Evolutionary conservation across 2,888 invertebrate species (phyloP).

Genomic region (Mythimna albipuncta): DNA sequence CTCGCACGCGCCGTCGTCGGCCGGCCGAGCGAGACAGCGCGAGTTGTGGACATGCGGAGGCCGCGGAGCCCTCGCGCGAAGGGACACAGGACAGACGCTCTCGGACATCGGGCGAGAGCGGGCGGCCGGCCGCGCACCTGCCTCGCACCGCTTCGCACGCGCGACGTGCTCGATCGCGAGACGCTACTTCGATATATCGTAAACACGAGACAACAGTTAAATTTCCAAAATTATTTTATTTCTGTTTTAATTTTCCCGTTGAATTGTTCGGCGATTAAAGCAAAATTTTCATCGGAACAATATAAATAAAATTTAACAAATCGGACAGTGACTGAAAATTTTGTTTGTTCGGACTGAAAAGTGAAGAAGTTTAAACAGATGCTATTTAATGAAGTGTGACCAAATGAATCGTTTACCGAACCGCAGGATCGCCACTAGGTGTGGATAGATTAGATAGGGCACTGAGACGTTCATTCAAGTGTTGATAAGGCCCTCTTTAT

Average conservation of each 20-base stretch:
- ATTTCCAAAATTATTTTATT: constrained; percentile 67
- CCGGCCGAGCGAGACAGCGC: constrained; percentile 88
- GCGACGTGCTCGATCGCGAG: constrained; percentile 86
- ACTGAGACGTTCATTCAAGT: constrained; percentile 86
- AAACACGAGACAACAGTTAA: constrained; percentile 80
- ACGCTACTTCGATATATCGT: constrained; percentile 77
- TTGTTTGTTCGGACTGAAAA: constrained; percentile 77
- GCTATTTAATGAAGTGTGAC: constrained; percentile 78
- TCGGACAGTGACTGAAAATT: constrained; percentile 77
- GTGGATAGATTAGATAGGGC: constrained; percentile 87
- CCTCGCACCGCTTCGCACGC: constrained; percentile 83
- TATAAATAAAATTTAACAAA: constrained; percentile 61
- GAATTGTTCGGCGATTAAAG: constrained; percentile 48
- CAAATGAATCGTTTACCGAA: constrained; percentile 75
- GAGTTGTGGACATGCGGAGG: constrained; percentile 87
- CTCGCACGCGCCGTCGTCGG: constrained; percentile 90
- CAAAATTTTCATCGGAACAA: constrained; percentile 64
- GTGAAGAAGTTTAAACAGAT: constrained; percentile 81
- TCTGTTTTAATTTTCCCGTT: constrained; percentile 53
- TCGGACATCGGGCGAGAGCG: constrained; percentile 91
- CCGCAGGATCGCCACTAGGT: constrained; percentile 85
- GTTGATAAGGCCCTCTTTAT: constrained; percentile 85
- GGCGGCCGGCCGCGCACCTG: constrained; percentile 90
- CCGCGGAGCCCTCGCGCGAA: constrained; percentile 89
- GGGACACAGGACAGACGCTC: constrained; percentile 91